Evolutionary conservation across 2,113 vertebrate genomes (phyloP).

Genomic region (Urocolius indicus): DNA sequence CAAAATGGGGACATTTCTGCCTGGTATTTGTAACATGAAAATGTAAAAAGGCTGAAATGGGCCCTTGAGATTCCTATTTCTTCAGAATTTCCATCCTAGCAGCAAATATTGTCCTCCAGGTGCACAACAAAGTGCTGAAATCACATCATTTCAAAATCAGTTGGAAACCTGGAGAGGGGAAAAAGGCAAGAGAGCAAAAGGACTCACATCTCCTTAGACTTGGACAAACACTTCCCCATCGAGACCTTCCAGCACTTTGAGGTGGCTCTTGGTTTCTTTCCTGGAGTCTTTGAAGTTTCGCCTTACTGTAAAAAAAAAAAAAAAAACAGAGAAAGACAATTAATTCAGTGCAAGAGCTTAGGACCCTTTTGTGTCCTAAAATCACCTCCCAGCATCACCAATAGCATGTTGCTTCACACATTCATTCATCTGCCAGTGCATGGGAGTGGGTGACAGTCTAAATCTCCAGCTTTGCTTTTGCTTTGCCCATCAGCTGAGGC

Average conservation of each 20-base stretch:
- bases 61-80: not conserved
- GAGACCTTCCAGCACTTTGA: not conserved
- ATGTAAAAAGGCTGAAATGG: not conserved
- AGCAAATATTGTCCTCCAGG: fast-evolving
- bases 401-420: fast-evolving
- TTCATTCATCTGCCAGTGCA: not conserved
- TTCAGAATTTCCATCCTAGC: not conserved
- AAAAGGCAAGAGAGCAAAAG: not conserved
- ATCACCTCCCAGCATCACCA: not conserved
- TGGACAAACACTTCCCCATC: not conserved
- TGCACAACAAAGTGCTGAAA: not conserved
- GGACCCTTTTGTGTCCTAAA: not conserved
- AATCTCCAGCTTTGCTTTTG: constrained; percentile 21
- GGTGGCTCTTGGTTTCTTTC: not conserved
- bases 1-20: not conserved
- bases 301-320: not conserved
- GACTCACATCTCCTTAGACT: not conserved
- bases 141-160: not conserved
- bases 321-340: not conserved
- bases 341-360: not conserved
- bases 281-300: not conserved
- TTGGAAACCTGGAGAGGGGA: not conserved
- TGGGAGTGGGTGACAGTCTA: not conserved
- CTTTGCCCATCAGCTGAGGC: not conserved
- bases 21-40: not conserved